A percentile compares a stretch with the other conserved stretches of the same genome.
phyloP scores from a whole-genome alignment of 2,797 vertebrate genomes.

The Gobionotothen gibberifrons region DNA sequence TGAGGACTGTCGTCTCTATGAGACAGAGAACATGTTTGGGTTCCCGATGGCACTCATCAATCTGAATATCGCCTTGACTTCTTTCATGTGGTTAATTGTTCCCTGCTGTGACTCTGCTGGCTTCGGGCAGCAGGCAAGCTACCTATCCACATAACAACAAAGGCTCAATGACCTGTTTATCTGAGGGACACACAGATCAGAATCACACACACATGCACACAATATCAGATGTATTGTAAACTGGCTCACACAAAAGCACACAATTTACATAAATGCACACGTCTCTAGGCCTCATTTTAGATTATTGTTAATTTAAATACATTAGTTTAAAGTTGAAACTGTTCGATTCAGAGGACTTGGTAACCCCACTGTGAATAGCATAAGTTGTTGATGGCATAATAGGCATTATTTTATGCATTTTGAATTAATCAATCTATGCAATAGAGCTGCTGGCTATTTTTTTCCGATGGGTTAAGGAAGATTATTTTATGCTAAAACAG shows the following conservation, averaged over 20 bases:
- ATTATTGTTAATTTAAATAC: background rate
- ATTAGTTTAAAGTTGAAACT: background rate
- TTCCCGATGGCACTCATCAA: slow-evolving; percentile 51
- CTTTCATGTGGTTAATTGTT: slow-evolving; percentile 47
- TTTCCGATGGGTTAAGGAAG: background rate
- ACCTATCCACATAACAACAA: slow-evolving; percentile 39
- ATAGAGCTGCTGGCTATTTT: background rate
- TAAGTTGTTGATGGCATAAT: background rate
- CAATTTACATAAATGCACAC: background rate
- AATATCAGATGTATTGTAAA: background rate
- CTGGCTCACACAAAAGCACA: background rate
- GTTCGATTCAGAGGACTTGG: background rate
- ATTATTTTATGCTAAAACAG: background rate
- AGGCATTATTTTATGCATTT: background rate
- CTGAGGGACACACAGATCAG: background rate
- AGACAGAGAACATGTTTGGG: slow-evolving; percentile 26
- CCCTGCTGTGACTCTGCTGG: slow-evolving; percentile 29
- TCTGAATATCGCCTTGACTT: slow-evolving; percentile 44
- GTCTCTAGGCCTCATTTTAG: background rate
- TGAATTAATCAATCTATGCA: background rate
- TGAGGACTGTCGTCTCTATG: slow-evolving; percentile 12
- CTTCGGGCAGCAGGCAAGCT: slow-evolving; percentile 31
- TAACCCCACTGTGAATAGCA: background rate
- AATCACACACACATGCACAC: background rate
- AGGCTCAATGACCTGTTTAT: slow-evolving; percentile 28